Percentiles rank a stretch among this genome's conserved stretches.
These are phyloP conservation scores for Zapornia atra DNA, from an alignment of 2,113 vertebrate genomes.

Conservation along the genomic window DNA sequence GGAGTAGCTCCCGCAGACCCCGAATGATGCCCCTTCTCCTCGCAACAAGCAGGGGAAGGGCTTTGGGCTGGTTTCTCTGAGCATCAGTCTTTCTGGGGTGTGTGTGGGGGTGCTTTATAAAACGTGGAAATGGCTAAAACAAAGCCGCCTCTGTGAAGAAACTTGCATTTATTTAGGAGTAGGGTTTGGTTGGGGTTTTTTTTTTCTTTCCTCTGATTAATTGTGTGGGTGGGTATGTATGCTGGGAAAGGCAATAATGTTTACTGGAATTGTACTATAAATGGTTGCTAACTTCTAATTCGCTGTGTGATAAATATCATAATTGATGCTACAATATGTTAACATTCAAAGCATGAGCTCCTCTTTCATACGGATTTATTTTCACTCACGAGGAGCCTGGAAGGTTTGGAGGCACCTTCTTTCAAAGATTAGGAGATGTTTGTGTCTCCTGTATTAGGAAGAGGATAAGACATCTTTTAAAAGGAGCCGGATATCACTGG, in stretches of 20 bases:
- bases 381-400: neutral
- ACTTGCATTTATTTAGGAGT: neutral
- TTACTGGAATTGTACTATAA: conserved; percentile 53
- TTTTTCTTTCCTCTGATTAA: conserved; percentile 20
- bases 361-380: conserved; percentile 9
- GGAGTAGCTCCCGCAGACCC: neutral
- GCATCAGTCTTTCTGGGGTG: neutral
- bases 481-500: neutral
- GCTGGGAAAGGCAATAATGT: conserved; percentile 55
- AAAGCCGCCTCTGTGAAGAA: neutral
- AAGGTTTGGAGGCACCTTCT: neutral
- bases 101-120: neutral
- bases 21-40: fast-evolving
- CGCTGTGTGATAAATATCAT: neutral
- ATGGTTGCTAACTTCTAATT: conserved; percentile 42
- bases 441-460: neutral
- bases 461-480: neutral
- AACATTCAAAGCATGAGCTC: conserved; percentile 14
- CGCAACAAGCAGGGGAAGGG: fast-evolving
- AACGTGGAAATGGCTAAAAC: neutral
- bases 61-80: neutral
- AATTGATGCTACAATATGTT: conserved; percentile 37
- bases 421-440: neutral
- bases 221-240: conserved; percentile 5
- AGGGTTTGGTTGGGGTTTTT: neutral